Evolutionary conservation across 1,140 invertebrate genomes (phyloP), one percentile per base, ranked within the genome.

Genomic region (Tetraneura akinire): DNA sequence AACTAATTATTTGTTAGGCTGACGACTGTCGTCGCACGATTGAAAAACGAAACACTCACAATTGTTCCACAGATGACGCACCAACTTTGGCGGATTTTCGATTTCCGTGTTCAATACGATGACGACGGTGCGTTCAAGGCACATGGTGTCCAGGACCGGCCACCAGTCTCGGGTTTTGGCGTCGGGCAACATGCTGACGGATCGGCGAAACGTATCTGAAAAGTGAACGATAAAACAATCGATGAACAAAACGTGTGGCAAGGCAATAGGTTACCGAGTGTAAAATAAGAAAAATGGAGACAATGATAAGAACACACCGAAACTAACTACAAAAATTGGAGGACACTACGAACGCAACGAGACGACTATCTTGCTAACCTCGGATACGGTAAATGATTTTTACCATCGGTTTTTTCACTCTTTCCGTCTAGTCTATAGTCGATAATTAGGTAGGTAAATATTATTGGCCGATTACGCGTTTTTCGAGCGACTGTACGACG

Each of bases 51-150:
- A 57, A 45, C 3, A 29, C 74, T 78, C 37, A 78, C 74, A 45
- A 4, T 62, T 16, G 14, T 78, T 78, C 74, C 74, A 78, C 13
- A 78, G 21, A 11, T 23, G 73, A 14, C 37, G 29, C 1, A 78
- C 37, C 10, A 78, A 42, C 37, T 57, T 26, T 29, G 74, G 74
- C 9, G 74, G 74, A 47, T 78, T 78, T 0, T 57, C 37, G 0
- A 78, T 62, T 14, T 26, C 23, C 1, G 74, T 78, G 21, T 78
- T 78, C 9, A 78, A 1, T 2, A 78, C 55, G 21, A 78, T 8
- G 3, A 78, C 37, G 21, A 55, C 53, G 0, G 74, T 29, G 0
- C 23, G n/a, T 9, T 47, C 11, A 14, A 78, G 18, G 14, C 16
- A 10, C 8, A 78, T 29, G 4, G 21, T 13, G 0, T 78, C 74